Percentiles rank a stretch among this genome's conserved stretches.
These are phyloP conservation scores for Eupeodes corollae DNA, from an alignment of 1,140 invertebrate species.

Conservation along the genomic window DNA sequence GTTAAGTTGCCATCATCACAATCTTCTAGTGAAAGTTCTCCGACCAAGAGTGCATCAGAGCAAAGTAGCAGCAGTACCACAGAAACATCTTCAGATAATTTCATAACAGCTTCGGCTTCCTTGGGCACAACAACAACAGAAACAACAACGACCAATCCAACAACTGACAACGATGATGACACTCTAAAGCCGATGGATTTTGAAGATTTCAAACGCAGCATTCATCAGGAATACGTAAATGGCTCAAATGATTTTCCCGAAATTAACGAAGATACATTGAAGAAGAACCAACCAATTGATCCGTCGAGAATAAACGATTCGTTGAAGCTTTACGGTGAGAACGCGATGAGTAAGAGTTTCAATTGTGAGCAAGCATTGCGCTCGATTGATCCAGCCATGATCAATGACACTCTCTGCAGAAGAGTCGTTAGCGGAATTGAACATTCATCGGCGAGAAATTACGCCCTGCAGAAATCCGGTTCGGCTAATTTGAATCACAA, in stretches of 20 bases:
- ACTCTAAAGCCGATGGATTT: conserved; percentile 35
- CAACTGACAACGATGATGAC: conserved; percentile 24
- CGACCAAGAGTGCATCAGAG: conserved; percentile 20
- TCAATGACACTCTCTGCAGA: conserved; percentile 29
- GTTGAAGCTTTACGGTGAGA: conserved; percentile 36
- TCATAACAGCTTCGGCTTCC: conserved; percentile 31
- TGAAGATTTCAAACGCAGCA: conserved; percentile 35
- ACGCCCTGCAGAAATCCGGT: conserved; percentile 37
- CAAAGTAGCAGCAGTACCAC: conserved; percentile 16
- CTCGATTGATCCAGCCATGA: conserved; percentile 28
- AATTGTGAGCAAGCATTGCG: conserved; percentile 33
- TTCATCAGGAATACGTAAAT: conserved; percentile 33
- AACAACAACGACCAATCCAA: conserved; percentile 22
- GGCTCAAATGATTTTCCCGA: conserved; percentile 33
- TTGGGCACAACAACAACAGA: conserved; percentile 20
- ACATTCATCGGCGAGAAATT: conserved; percentile 22
- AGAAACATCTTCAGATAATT: conserved; percentile 25
- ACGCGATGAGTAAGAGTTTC: conserved; percentile 36
- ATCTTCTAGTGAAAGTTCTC: conserved; percentile 30
- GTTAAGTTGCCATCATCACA: conserved; percentile 46
- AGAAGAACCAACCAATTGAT: conserved; percentile 40
- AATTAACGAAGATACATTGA: conserved; percentile 34
- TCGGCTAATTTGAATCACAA: conserved; percentile 17
- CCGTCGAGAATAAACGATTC: conserved; percentile 39
- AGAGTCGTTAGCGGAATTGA: conserved; percentile 17